Conservation (phyloP, 2,797 vertebrate genomes). For the Luscinia luscinia region DNA sequence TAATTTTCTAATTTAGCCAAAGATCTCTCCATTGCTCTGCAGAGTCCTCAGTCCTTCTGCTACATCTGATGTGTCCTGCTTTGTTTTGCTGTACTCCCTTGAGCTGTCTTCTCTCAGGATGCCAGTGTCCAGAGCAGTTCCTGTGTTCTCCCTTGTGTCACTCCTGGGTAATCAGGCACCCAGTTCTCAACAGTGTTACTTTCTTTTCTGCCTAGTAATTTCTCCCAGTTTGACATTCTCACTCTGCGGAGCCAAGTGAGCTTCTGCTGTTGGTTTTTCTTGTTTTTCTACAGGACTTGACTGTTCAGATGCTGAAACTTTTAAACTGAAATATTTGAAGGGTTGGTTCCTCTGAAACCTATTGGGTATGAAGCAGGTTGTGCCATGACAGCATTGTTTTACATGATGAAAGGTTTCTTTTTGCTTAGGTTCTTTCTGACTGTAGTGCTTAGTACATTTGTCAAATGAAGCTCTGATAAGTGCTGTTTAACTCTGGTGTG, state of each 20-base stretch:
- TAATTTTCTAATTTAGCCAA: not conserved
- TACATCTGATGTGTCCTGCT: fast-evolving
- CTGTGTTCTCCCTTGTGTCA: not conserved
- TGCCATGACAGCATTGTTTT: not conserved
- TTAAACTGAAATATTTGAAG: not conserved
- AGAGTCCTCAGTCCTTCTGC: not conserved
- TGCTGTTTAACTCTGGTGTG: not conserved
- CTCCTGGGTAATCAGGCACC: not conserved
- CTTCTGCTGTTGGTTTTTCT: not conserved
- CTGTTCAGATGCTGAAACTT: not conserved
- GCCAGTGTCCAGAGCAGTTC: not conserved
- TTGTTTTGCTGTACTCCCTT: not conserved
- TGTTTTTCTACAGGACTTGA: not conserved
- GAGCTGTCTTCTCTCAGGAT: not conserved
- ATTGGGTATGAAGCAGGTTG: not conserved
- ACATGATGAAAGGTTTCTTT: not conserved
- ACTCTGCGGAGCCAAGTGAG: not conserved
- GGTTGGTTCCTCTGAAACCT: not conserved
- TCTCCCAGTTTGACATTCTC: not conserved
- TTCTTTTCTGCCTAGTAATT: not conserved
- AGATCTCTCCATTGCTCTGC: not conserved
- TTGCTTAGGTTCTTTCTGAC: not conserved
- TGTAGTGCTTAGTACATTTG: not conserved
- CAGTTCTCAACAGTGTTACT: not conserved
- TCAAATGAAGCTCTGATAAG: not conserved